These are phyloP conservation scores for Lymantria monacha DNA, from an alignment of 2,888 invertebrate species.

Conservation along the genomic window DNA sequence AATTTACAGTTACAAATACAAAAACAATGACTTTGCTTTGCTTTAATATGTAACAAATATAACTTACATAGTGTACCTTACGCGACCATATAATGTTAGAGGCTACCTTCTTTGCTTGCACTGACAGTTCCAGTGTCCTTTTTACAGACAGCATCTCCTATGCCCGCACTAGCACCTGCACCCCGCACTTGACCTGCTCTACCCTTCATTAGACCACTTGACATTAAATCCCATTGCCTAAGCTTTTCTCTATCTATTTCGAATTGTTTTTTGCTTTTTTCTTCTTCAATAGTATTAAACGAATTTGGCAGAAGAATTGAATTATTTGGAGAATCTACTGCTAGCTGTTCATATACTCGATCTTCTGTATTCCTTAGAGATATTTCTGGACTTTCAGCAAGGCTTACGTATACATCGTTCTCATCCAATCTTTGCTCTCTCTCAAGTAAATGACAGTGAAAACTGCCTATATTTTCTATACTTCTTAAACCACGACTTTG, in stretches of 20 bases:
- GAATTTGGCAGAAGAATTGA: slow-evolving; percentile 17
- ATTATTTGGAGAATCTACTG: slow-evolving; percentile 61
- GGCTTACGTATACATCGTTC: slow-evolving; percentile 78
- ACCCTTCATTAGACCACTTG: slow-evolving; percentile 87
- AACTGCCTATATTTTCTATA: slow-evolving; percentile 41
- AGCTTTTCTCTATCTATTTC: slow-evolving; percentile 92
- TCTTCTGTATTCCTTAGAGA: slow-evolving; percentile 65
- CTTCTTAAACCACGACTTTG: slow-evolving; percentile 72
- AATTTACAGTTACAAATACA: slow-evolving; percentile 43
- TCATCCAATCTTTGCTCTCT: slow-evolving; percentile 65
- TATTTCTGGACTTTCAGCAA: slow-evolving; percentile 58
- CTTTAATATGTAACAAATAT: slow-evolving; percentile 58
- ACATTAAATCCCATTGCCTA: slow-evolving; percentile 94
- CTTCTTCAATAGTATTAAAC: slow-evolving; percentile 24
- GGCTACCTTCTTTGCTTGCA: slow-evolving; percentile 79
- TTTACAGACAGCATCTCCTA: slow-evolving; percentile 62
- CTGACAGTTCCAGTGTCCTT: slow-evolving; percentile 70
- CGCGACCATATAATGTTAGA: slow-evolving; percentile 73
- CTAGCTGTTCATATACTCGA: slow-evolving; percentile 81
- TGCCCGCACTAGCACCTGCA: slow-evolving; percentile 55
- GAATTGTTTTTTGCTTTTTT: slow-evolving; percentile 67
- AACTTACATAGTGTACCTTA: slow-evolving; percentile 77
- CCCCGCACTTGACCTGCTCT: slow-evolving; percentile 67
- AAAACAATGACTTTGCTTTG: slow-evolving; percentile 73
- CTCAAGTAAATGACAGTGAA: slow-evolving; percentile 42